phyloP scores from a whole-genome alignment of 2,888 invertebrate species.

The Acanthosepion lycidas region DNA sequence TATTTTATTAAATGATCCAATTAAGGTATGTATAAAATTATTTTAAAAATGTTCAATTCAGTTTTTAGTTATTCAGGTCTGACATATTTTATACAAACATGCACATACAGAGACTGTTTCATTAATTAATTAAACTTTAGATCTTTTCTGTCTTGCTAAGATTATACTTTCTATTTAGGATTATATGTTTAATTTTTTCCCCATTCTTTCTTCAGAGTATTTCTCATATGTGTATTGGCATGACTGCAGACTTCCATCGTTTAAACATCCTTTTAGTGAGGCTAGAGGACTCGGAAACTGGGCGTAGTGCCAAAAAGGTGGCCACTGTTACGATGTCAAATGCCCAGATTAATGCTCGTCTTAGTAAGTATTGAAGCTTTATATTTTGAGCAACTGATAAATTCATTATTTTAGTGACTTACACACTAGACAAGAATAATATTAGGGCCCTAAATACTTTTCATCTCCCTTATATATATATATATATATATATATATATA shows the following conservation, averaged over 20 bases:
- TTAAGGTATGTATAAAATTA: too few relatives aligned
- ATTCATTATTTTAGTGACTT: too few relatives aligned
- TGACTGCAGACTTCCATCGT: constrained; percentile 93
- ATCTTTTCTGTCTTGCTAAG: not conserved
- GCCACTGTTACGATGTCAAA: constrained; percentile 94
- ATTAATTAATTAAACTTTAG: not conserved
- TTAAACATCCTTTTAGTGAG: constrained; percentile 89
- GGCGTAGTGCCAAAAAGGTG: constrained; percentile 82
- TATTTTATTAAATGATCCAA: too few relatives aligned
- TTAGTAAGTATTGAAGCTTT: constrained; percentile 78
- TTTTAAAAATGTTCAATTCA: too few relatives aligned
- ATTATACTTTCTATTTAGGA: not conserved
- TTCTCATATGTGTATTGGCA: constrained; percentile 58
- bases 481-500: too few relatives aligned
- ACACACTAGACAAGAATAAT: too few relatives aligned
- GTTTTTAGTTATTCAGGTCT: too few relatives aligned
- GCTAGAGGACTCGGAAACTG: constrained; percentile 83
- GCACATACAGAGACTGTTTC: not conserved
- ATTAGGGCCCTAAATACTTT: too few relatives aligned
- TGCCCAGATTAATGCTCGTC: constrained; percentile 89
- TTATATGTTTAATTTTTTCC: not conserved
- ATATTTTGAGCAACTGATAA: not conserved
- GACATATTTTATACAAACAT: not conserved
- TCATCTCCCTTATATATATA: too few relatives aligned
- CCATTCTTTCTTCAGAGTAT: not conserved